Conservation (phyloP, 1,140 invertebrate species). For the Anagrus nilaparvatae region DNA sequence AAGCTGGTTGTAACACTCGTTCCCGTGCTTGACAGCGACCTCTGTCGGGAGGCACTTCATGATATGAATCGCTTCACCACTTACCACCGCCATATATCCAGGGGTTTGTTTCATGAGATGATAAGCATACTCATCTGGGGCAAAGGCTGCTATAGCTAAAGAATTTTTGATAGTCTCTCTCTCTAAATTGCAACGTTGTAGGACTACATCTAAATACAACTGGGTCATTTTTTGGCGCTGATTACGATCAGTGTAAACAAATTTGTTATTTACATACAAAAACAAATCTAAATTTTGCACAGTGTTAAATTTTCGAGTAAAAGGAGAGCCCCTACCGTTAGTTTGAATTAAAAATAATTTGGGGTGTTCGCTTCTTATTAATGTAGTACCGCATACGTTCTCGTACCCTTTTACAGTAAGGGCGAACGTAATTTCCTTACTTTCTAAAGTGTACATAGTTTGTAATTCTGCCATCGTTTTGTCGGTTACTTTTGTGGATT, state of each 20-base stretch:
- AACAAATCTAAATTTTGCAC: too few relatives aligned
- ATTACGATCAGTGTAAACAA: background rate
- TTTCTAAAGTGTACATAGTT: constrained; percentile 1
- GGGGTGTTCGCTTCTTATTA: constrained; percentile 17
- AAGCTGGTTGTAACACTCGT: constrained; percentile 18
- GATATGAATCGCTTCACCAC: constrained; percentile 15
- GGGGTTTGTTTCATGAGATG: constrained; percentile 17
- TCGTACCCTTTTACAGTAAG: background rate
- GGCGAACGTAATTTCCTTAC: constrained; percentile 12
- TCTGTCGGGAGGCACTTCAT: constrained; percentile 16
- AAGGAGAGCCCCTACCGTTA: background rate
- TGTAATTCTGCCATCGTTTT: background rate
- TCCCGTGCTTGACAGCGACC: background rate
- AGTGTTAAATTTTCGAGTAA: too few relatives aligned
- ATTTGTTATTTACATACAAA: too few relatives aligned
- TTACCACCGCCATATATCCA: constrained; percentile 15
- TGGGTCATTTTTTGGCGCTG: constrained; percentile 1
- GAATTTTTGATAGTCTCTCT: constrained; percentile 12
- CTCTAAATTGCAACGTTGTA: too few relatives aligned
- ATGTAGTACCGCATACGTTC: constrained; percentile 10
- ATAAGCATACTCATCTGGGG: constrained; percentile 18
- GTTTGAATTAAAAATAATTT: constrained; percentile 19
- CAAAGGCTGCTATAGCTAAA: constrained; percentile 8
- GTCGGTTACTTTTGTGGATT: background rate
- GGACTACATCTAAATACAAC: constrained; percentile 5